Percentiles rank a stretch among this genome's conserved stretches.
These are phyloP conservation scores for Thalassophryne amazonica DNA, from an alignment of 2,797 vertebrate genomes.

Conservation along the genomic window DNA sequence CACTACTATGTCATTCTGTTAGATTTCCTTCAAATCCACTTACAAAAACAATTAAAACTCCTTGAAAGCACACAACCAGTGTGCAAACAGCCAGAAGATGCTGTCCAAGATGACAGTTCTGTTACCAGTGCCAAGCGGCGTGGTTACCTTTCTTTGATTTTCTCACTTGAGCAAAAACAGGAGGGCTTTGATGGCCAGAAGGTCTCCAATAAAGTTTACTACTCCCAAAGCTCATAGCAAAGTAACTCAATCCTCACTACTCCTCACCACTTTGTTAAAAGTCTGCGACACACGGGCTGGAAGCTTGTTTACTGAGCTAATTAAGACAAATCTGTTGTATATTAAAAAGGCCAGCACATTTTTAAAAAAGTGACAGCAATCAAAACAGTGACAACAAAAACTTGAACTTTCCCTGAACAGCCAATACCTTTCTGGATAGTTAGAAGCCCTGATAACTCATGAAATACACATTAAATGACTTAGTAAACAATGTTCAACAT, in stretches of 20 bases:
- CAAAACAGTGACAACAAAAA: constrained; percentile 61
- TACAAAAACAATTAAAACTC: constrained; percentile 72
- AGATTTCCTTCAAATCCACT: constrained; percentile 69
- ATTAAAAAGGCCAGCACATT: constrained; percentile 65
- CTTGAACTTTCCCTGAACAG: constrained; percentile 25
- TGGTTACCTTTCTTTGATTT: constrained; percentile 66
- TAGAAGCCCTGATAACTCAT: constrained; percentile 33
- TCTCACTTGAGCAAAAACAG: constrained; percentile 73
- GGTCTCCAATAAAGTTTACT: constrained; percentile 77
- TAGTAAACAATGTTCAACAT: constrained; percentile 35
- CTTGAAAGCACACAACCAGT: constrained; percentile 54
- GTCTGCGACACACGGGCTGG: constrained; percentile 60
- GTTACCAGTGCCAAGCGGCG: constrained; percentile 78
- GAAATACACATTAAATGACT: constrained; percentile 28
- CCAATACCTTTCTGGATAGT: constrained; percentile 3
- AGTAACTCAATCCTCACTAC: constrained; percentile 63
- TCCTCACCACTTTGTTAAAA: constrained; percentile 66
- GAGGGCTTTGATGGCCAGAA: constrained; percentile 73
- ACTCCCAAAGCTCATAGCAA: constrained; percentile 67
- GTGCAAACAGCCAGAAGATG: constrained; percentile 73
- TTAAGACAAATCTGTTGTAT: constrained; percentile 77
- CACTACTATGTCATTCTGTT: constrained; percentile 69
- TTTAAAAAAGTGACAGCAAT: constrained; percentile 66
- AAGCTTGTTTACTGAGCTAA: constrained; percentile 75
- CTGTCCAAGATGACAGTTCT: constrained; percentile 8